A percentile compares a stretch with the other conserved stretches of the same genome.
phyloP scores from a whole-genome alignment of 2,888 invertebrate species.

The Drosophila tanythrix region DNA sequence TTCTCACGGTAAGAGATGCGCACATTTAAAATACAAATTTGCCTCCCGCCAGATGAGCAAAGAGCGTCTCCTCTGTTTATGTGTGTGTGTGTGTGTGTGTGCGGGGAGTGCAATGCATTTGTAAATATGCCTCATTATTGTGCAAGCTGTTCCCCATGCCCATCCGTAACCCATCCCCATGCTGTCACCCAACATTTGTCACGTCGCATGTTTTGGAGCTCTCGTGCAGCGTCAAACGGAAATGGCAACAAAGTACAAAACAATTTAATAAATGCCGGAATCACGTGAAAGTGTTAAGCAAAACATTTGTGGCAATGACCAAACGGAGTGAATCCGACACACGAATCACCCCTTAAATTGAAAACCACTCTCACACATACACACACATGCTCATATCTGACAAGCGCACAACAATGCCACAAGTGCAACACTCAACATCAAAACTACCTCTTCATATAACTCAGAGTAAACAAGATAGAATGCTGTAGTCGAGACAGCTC shows the following conservation, averaged over 20 bases:
- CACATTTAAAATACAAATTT: conserved; percentile 78
- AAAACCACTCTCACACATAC: conserved; percentile 19
- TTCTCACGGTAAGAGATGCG: conserved; percentile 61
- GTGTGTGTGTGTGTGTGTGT: not conserved
- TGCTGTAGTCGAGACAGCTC: not conserved
- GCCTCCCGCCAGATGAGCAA: conserved; percentile 35
- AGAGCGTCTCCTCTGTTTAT: not conserved
- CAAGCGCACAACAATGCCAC: not conserved
- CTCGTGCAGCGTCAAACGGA: conserved; percentile 70
- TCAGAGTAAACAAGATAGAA: not conserved
- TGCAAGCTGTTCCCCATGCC: conserved; percentile 30
- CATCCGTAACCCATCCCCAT: not conserved
- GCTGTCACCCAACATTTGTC: conserved; percentile 59
- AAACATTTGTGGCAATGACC: conserved; percentile 68
- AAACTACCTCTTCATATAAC: not conserved
- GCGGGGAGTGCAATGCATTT: conserved; percentile 58
- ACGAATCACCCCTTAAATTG: conserved; percentile 47
- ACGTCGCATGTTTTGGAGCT: conserved; percentile 69
- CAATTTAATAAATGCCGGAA: conserved; percentile 81
- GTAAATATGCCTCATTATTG: conserved; percentile 74
- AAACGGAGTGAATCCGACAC: conserved; percentile 36
- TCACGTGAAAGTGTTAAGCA: conserved; percentile 81
- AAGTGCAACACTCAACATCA: not conserved
- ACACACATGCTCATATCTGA: not conserved
- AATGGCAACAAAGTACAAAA: conserved; percentile 78